phyloP scores from a whole-genome alignment of 2,797 vertebrate genomes.

The Carapus acus region DNA sequence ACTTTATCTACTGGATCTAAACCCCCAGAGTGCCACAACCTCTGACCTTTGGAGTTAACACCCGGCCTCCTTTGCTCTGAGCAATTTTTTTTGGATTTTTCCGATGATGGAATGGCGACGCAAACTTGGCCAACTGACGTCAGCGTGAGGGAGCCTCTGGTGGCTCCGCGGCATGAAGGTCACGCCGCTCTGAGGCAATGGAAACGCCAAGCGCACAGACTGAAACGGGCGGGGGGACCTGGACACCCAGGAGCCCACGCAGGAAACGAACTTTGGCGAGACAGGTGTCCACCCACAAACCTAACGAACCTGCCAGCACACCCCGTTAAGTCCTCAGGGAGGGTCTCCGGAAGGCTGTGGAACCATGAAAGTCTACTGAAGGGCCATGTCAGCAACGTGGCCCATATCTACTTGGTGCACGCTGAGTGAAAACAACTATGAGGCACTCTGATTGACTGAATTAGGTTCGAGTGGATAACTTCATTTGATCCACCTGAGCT shows the following conservation, averaged over 20 bases:
- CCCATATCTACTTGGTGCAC: no score
- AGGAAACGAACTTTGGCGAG: neutral
- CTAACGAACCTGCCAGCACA: neutral
- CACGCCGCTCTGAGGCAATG: constrained; percentile 56
- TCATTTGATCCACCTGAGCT: no score
- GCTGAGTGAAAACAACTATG: no score
- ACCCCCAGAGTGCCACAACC: constrained; percentile 19
- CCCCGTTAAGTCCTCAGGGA: no score
- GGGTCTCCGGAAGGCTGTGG: no score
- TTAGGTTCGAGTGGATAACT: no score
- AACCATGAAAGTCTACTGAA: no score
- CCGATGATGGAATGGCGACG: constrained; percentile 48
- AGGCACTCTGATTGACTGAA: no score
- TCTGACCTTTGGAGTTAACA: constrained; percentile 23
- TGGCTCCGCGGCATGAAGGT: constrained; percentile 52
- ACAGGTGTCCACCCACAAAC: neutral
- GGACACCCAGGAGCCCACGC: neutral
- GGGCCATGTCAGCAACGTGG: no score
- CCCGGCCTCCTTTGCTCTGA: constrained; percentile 1
- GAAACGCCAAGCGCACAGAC: constrained; percentile 42
- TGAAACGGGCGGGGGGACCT: constrained; percentile 25
- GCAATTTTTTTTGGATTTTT: constrained; percentile 50
- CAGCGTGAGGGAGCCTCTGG: constrained; percentile 55
- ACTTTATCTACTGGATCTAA: constrained; percentile 3
- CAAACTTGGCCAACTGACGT: constrained; percentile 46